Base-by-base conservation (phyloP, 2,888 invertebrate species). In the Lysandra coridon region DNA sequence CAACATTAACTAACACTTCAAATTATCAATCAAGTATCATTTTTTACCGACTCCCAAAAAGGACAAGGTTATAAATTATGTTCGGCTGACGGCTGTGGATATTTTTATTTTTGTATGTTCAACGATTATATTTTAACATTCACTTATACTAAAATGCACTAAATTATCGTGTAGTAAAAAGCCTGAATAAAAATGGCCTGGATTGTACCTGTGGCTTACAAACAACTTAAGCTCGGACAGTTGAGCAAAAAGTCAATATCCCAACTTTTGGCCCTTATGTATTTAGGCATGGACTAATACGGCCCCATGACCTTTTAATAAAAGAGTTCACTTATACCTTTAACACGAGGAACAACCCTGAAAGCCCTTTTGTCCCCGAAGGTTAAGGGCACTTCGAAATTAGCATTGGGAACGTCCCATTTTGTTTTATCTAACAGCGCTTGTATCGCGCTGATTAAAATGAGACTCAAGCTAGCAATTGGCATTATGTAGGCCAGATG, bases 251-350 rank as follows among this genome's bases (percentile, higher is more conserved):
- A 69, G 69, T 69, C 69, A 69, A 69, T 69, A 69, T 33, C 33
- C 62, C 33, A 37, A 69, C 69, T 69, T 69, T 4, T 6, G 64
- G 69, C 69, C 69, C 33, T 17, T 69, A 69, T 69, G 33, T 69
- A 69, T 69, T 69, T 37, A 69, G 69, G 33, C 33, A 69, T 37
- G 33, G 17, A 69, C 69, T 37, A 69, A 69, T 69, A 69, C 5
- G 69, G 69, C 69, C 33, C 33, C 33, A 14, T 37, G 69, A 37
- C 33, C 69, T 69, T 69, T 69, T 69, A 69, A 69, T 37, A 69
- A 69, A 69, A 37, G 69, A 69, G 69, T 69, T 33, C 37, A 69
- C 69, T 33, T 69, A 64, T 64, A 69, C 69, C 69, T 69, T 37
- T 69, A 69, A 69, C 33, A 69, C 5, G 69, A 14, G 33, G 69